These are phyloP conservation scores for Pemphigus obesinymphae DNA, from an alignment of 1,140 invertebrate genomes.

Conservation along the genomic window DNA sequence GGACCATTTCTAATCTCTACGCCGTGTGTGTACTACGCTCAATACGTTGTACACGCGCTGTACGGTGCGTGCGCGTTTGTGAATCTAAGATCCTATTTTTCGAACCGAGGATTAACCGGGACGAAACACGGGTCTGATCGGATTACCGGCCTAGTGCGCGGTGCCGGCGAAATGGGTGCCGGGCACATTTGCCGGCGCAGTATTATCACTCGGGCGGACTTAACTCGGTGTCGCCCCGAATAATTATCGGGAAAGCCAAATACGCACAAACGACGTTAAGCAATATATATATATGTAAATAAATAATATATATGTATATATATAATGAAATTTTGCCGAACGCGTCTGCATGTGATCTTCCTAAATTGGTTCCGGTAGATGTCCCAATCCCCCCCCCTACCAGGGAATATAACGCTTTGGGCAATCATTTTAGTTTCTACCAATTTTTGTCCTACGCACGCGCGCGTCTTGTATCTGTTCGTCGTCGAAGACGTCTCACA, in stretches of 20 bases:
- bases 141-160: not conserved
- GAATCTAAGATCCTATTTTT: not conserved
- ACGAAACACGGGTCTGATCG: not conserved
- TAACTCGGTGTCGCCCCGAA: not conserved
- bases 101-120: not conserved
- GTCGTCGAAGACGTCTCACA: too few species aligned
- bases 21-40: too few species aligned
- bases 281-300: not conserved
- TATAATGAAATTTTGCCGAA: not conserved
- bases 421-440: constrained; percentile 11
- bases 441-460: not conserved
- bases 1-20: not conserved
- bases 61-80: not conserved
- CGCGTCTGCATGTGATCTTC: not conserved
- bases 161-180: not conserved
- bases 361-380: not conserved
- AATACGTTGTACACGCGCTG: not conserved
- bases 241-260: constrained; percentile 22
- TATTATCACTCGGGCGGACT: not conserved
- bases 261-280: too few species aligned
- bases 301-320: not conserved
- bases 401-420: not conserved
- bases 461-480: too few species aligned
- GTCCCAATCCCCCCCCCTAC: too few species aligned
- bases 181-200: not conserved